Evolutionary conservation across 2,797 vertebrate species (phyloP), one percentile per base, ranked within the genome.

Genomic region (Lepidocolaptes lacrymiger): DNA sequence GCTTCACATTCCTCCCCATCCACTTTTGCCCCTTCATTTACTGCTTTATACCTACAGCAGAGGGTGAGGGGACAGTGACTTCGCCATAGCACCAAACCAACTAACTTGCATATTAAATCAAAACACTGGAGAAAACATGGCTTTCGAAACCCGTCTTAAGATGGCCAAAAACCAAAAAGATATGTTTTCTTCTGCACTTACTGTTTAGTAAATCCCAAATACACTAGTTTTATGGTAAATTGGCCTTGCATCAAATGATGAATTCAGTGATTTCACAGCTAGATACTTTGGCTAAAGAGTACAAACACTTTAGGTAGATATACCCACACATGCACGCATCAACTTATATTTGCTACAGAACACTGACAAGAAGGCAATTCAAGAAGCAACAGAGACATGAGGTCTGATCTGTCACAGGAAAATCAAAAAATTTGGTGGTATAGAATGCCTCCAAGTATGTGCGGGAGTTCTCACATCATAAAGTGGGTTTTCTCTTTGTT

Each of bases 271-370:
- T 61, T 77, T 88, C 62, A 54, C 48, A 85, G 46, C 21, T 62
- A 74, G 61, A 27, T 66, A 24, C 12, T 43, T 63, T 62, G 30
- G 18, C 26, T 49, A 82, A 44, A 69, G 23, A 58, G 19, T 28
- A 30, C 27, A 51, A 72, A 63, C 34, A 41, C 36, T 54, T 67
- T 36, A 58, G 20, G 36, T 55, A n/a, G 54, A 72, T 69, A 67
- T 10, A 75, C 22, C 43, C n/a, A 26, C 27, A 43, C 0, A 0
- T 23, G 8, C 34, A 34, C 51, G 41, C 30, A 73, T 51, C 36
- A 67, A 12, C 27, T 48, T 67, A 14, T 8, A 34, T 66, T 66
- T 37, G 14, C 61, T 59, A 34, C 46, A 73, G 34, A 30, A 88
- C 20, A 69, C 1, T 51, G 32, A 78, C 12, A 43, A 64, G 43